phyloP scores from a whole-genome alignment of 2,888 invertebrate species.

The Erannis defoliaria region DNA sequence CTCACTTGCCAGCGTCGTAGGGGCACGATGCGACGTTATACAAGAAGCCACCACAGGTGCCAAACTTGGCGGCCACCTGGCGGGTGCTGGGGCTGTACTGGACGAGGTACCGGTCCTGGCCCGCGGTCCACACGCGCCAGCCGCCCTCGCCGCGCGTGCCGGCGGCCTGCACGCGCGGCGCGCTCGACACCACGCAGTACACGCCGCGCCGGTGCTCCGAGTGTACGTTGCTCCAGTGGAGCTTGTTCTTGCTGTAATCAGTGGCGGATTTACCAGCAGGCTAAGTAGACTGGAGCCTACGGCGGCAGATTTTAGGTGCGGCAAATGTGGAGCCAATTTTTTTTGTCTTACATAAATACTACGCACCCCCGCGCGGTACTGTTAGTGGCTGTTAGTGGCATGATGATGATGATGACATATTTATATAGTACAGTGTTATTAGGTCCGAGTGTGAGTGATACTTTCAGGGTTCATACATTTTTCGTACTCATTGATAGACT shows the following conservation, averaged over 20 bases:
- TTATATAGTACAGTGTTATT: too few relatives aligned
- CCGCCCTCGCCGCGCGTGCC: constrained; percentile 31
- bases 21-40: constrained; percentile 89
- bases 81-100: constrained; percentile 75
- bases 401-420: too few relatives aligned
- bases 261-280: too few relatives aligned
- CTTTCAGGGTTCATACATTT: too few relatives aligned
- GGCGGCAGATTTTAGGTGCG: too few relatives aligned
- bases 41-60: constrained; percentile 89
- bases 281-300: too few relatives aligned
- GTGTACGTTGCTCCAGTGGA: constrained; percentile 71
- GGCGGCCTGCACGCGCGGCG: constrained; percentile 59
- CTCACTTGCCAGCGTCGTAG: constrained; percentile 89
- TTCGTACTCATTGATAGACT: too few relatives aligned
- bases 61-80: constrained; percentile 68
- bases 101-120: constrained; percentile 87
- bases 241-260: constrained; percentile 66
- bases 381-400: too few relatives aligned
- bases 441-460: too few relatives aligned
- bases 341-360: too few relatives aligned
- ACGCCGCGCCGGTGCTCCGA: constrained; percentile 86
- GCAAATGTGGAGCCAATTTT: too few relatives aligned
- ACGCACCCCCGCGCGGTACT: too few relatives aligned
- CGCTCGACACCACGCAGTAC: constrained; percentile 86
- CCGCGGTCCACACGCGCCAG: constrained; percentile 86